Percentiles rank a stretch among this genome's conserved stretches.
Conservation (phyloP, 2,113 vertebrate genomes). For the Bubo scandiacus region DNA sequence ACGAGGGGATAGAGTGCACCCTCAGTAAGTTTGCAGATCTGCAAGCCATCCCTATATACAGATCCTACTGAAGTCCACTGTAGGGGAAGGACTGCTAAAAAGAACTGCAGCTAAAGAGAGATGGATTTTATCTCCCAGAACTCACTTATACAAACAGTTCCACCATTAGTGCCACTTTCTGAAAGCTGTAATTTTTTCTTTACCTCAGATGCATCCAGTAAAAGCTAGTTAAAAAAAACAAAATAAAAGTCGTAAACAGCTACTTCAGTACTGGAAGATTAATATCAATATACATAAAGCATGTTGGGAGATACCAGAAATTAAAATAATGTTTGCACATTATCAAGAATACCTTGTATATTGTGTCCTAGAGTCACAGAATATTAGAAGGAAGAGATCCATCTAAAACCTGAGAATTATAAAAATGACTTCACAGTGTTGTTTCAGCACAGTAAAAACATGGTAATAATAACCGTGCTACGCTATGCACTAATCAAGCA, state of each 20-base stretch:
- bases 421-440: background rate
- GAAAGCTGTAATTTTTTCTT: background rate
- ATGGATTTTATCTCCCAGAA: background rate
- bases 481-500: background rate
- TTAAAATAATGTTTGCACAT: background rate
- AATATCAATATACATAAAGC: background rate
- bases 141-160: background rate
- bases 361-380: background rate
- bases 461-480: background rate
- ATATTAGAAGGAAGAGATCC: background rate
- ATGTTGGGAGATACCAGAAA: background rate
- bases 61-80: background rate
- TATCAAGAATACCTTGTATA: background rate
- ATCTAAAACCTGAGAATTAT: background rate
- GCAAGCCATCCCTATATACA: background rate
- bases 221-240: background rate
- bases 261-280: background rate
- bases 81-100: background rate
- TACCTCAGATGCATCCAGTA: background rate
- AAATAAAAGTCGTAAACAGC: background rate
- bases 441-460: background rate
- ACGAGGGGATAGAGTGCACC: too few relatives aligned
- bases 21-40: too few relatives aligned
- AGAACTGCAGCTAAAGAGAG: background rate
- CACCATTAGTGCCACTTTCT: background rate